phyloP scores from a whole-genome alignment of 2,113 vertebrate species.

The Dicentrarchus labrax region DNA sequence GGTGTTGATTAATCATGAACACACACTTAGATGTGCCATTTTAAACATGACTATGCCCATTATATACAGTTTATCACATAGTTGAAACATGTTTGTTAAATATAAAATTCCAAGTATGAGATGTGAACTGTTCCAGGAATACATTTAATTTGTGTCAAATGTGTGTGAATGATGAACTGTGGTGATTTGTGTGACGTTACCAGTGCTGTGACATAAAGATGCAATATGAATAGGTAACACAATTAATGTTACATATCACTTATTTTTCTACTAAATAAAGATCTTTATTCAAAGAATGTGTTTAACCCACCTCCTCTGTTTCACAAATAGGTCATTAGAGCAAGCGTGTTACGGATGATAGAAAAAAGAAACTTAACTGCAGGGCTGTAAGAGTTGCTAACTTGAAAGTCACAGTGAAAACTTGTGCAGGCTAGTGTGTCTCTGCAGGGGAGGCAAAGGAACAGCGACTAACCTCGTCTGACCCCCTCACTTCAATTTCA shows the following conservation, averaged over 20 bases:
- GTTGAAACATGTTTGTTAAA: background rate
- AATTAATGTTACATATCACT: background rate
- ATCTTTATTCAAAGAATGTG: background rate
- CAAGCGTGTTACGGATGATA: background rate
- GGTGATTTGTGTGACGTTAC: background rate
- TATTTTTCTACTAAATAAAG: slow-evolving; percentile 44
- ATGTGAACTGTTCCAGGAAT: background rate
- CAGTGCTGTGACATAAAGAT: background rate
- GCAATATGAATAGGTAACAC: background rate
- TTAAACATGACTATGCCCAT: too few species aligned
- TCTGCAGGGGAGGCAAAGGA: slow-evolving; percentile 28
- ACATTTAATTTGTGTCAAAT: background rate
- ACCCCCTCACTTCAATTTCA: slow-evolving; percentile 30
- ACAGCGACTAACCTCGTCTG: slow-evolving; percentile 27
- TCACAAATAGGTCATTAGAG: background rate
- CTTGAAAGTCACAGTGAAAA: background rate
- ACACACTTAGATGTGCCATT: too few species aligned
- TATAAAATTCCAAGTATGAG: background rate
- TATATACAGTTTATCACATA: too few species aligned
- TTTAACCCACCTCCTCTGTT: background rate
- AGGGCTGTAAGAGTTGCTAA: background rate
- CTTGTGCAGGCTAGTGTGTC: slow-evolving; percentile 19
- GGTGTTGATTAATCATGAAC: too few species aligned
- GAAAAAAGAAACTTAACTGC: background rate
- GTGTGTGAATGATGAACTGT: background rate